phyloP scores from a whole-genome alignment of 2,888 invertebrate genomes.

The Tenthredo distinguenda region DNA sequence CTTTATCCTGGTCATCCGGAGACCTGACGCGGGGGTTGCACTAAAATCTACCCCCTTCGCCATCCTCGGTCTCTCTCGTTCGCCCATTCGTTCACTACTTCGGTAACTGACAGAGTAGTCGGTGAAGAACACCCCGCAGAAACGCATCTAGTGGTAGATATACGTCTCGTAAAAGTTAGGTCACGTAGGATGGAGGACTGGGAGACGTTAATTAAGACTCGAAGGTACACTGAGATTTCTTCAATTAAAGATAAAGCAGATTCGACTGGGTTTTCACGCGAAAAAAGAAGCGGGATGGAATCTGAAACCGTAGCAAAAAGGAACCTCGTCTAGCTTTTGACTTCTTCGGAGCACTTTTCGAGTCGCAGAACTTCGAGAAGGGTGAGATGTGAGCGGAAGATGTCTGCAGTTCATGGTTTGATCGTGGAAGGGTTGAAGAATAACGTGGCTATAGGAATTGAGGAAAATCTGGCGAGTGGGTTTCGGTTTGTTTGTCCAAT shows the following conservation, averaged over 20 bases:
- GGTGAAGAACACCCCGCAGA: conserved; percentile 9
- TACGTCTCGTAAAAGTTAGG: conserved; percentile 27
- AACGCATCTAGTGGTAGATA: conserved; percentile 31
- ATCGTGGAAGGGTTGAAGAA: not conserved
- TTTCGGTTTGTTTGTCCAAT: not conserved
- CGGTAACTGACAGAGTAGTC: conserved; percentile 19
- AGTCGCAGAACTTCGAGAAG: not conserved
- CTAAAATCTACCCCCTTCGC: conserved; percentile 41
- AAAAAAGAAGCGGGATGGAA: not conserved
- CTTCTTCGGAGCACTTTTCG: not conserved
- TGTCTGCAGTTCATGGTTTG: not conserved
- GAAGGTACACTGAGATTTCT: not conserved
- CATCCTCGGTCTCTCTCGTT: not conserved
- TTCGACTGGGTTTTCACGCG: not conserved
- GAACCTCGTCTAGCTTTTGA: too few species aligned
- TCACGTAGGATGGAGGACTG: conserved; percentile 12
- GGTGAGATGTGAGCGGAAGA: too few species aligned
- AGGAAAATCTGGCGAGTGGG: not conserved
- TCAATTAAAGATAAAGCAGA: not conserved
- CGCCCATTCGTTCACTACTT: not conserved
- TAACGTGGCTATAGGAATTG: not conserved
- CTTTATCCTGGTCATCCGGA: conserved; percentile 24
- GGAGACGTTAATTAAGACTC: conserved; percentile 11
- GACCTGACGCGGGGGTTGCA: conserved; percentile 25
- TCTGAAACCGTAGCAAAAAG: not conserved